Evolutionary conservation across 2,797 vertebrate genomes (phyloP).

Genomic region (Euphonia xanthogaster): DNA sequence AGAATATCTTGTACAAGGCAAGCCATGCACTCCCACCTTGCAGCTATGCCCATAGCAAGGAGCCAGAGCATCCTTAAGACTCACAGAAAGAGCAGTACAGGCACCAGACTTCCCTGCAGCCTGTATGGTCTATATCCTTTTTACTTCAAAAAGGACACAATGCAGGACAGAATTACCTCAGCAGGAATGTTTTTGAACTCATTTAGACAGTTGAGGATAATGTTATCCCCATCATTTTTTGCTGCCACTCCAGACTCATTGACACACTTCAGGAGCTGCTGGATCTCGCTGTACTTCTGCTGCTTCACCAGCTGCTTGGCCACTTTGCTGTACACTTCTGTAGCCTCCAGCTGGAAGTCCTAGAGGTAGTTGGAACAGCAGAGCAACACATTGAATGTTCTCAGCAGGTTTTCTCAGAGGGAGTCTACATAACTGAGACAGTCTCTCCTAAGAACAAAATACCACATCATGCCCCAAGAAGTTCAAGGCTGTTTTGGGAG

Average conservation of each 20-base stretch:
- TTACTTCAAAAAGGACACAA: neutral
- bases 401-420: neutral
- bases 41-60: accelerated
- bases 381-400: neutral
- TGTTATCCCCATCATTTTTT: conserved; percentile 88
- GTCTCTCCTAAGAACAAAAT: neutral
- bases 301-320: conserved; percentile 86
- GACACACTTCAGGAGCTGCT: conserved; percentile 93
- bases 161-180: conserved; percentile 75
- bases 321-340: conserved; percentile 85
- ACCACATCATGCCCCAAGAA: neutral
- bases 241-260: conserved; percentile 90
- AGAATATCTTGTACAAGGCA: neutral
- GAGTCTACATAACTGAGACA: neutral
- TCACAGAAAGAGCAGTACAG: neutral
- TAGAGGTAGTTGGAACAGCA: conserved; percentile 44
- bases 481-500: neutral
- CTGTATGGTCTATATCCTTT: neutral
- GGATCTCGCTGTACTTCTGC: conserved; percentile 84
- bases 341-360: conserved; percentile 95
- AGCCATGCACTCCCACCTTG: neutral
- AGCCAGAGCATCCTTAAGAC: neutral
- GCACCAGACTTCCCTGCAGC: neutral
- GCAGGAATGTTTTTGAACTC: conserved; percentile 83
- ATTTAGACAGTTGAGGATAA: conserved; percentile 88